Base-by-base conservation (phyloP, 2,797 vertebrate genomes). In the Avahi laniger region DNA sequence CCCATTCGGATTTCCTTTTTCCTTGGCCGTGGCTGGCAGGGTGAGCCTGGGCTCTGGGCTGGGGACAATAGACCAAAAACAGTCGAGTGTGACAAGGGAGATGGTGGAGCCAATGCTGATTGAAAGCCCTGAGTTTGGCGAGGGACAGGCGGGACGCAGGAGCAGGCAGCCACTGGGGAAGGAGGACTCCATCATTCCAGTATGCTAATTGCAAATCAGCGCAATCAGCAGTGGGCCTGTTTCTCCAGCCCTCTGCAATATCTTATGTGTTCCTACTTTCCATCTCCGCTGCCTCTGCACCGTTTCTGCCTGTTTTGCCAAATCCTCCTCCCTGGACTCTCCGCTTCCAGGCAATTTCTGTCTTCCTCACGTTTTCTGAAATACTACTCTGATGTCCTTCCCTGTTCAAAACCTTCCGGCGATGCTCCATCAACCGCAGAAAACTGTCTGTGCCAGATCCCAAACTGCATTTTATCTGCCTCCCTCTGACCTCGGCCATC, bases 1-100 rank as follows among this genome's bases (percentile, higher is more conserved):
- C 75, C 88, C 76, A 63, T 63, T 82, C 91, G 91, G 85, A 67
- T 81, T 76, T 81, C 59, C 86, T 89, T 89, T 43, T 48, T 63
- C 69, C 43, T 30, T 52, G 91, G 75, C 89, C 67, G 43, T 15
- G 3, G 52, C 28, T 0, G 4, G 63, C 13, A 35, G 83, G 48
- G 7, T 72, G 82, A 87, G 38, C 30, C 33, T 10, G 1, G 48
- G 38, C 17, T 81, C 38, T 20, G 26, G 46, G 22, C 59, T 79
- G 18, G 7, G 54, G 67, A 78, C 7, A 52, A 50, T 12, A 46
- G 69, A 63, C 52, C 24, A 4, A 59, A 84, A 84, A 82, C 28
- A 50, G 22, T 61, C 41, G 5, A 33, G 15, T 18, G 2, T 33
- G 57, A 46, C 73, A 41, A 78, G 70, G 22, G 9, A 12, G 57